phyloP scores from a whole-genome alignment of 2,113 vertebrate genomes.

The Lota lota region DNA sequence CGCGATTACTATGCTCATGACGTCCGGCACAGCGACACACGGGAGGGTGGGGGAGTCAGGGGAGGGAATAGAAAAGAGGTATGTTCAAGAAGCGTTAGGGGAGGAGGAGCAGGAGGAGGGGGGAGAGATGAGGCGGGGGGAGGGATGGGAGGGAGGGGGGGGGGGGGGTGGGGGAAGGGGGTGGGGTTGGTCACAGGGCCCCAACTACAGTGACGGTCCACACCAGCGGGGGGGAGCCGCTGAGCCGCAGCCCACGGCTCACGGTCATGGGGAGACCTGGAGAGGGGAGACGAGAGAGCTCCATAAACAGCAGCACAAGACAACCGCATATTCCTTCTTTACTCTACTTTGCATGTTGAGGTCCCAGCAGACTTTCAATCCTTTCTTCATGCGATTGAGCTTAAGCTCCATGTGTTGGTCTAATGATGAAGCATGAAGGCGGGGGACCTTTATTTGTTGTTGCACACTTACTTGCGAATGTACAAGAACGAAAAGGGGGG shows the following conservation, averaged over 20 bases:
- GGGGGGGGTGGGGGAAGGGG: conserved; percentile 55
- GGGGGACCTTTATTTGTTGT: no score
- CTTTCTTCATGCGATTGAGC: no score
- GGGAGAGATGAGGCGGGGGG: conserved; percentile 40
- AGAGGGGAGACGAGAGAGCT: background rate
- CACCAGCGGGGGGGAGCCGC: conserved; percentile 89
- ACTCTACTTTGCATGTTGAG: no score
- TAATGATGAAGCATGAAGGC: no score
- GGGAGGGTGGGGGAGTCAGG: conserved; percentile 59
- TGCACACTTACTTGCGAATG: no score
- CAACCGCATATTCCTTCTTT: no score
- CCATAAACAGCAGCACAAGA: no score
- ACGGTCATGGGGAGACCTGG: conserved; percentile 95
- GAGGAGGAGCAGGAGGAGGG: conserved; percentile 64
- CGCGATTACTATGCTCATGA: conserved; percentile 99
- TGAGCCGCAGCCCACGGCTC: conserved; percentile 89
- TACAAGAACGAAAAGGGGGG: no score
- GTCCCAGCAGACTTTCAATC: no score
- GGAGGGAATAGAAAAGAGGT: conserved; percentile 68
- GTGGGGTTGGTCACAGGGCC: conserved; percentile 84
- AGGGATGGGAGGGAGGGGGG: conserved; percentile 73
- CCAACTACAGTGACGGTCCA: conserved; percentile 86
- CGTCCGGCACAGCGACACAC: conserved; percentile 84
- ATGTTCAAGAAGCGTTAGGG: conserved; percentile 36
- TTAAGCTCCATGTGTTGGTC: no score